Evolutionary conservation across 1,140 invertebrate genomes (phyloP), one percentile per base, ranked within the genome.

Genomic region (Oedothorax gibbosus): DNA sequence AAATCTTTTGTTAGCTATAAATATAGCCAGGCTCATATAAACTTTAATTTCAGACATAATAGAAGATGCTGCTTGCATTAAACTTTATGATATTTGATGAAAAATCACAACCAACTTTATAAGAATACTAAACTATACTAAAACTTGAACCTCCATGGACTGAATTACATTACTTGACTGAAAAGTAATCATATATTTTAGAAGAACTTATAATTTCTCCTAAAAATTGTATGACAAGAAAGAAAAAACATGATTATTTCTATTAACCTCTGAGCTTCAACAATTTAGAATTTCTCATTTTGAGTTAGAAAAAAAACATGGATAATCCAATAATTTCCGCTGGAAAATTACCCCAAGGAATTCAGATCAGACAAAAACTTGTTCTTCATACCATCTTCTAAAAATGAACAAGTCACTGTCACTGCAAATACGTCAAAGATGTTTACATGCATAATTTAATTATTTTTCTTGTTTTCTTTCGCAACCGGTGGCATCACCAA

Each of bases 191-290:
- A 53, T 53, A 71, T 71, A 14, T 71, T 71, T 21, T 71, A 71
- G 35, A 71, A 53, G 69, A 71, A 71, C 54, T 71, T 53, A 53
- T 71, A 71, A 54, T 71, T 53, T 71, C 49, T 71, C 7, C 15
- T 35, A 71, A 10, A 21, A 71, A 54, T 54, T 71, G 8, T 18
- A 7, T 71, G 9, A n/a, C 18, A 66, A n/a, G 21, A 21, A 14
- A 57, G 57, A 62, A 62, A 75, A 75, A 75, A 75, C 21, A 75
- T 35, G 35, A 75, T 75, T 75, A 75, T 20, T 75, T 15, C 72
- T 35, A 75, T 75, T 75, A 75, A 57, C 72, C 57, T 75, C 18
- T 20, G 35, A 75, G 35, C 18, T 75, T 35, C 9, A 35, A 35
- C 35, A 35, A 35, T 75, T 57, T 18, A 35, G 14, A 49, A 66